Conservation (phyloP, 2,888 invertebrate species). For the Latrodectus hesperus region DNA sequence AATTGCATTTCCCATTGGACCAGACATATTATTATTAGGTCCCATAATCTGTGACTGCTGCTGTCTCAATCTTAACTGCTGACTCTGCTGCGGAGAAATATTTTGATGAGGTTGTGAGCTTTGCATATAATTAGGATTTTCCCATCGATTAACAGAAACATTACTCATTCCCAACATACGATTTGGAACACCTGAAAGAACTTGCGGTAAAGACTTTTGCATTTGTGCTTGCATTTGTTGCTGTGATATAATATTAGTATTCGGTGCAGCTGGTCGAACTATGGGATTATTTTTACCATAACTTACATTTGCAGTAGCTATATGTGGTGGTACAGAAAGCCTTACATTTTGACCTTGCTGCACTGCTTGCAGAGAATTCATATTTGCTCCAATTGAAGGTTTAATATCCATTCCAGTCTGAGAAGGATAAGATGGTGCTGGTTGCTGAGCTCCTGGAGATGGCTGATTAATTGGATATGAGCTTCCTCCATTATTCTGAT, state of each 20-base stretch:
- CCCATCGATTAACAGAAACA: constrained; percentile 55
- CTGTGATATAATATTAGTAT: constrained; percentile 66
- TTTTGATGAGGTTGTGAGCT: constrained; percentile 74
- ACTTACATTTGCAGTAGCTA: constrained; percentile 74
- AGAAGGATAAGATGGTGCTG: constrained; percentile 64
- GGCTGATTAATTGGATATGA: constrained; percentile 75
- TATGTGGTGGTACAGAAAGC: constrained; percentile 80
- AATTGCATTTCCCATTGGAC: constrained; percentile 58
- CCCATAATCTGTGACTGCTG: constrained; percentile 72
- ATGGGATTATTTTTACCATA: constrained; percentile 84
- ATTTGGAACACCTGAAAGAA: constrained; percentile 46
- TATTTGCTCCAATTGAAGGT: constrained; percentile 81
- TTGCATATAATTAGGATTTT: constrained; percentile 74
- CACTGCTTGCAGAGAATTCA: constrained; percentile 72
- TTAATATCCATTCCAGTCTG: constrained; percentile 78
- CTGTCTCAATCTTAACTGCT: constrained; percentile 71
- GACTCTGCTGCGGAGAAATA: constrained; percentile 73
- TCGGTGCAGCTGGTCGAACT: constrained; percentile 81
- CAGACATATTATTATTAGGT: constrained; percentile 57
- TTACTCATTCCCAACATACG: constrained; percentile 42
- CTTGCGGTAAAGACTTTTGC: constrained; percentile 71
- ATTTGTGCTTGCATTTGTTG: constrained; percentile 72
- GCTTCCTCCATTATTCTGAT: constrained; percentile 57
- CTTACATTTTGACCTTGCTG: constrained; percentile 88
- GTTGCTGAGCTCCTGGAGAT: constrained; percentile 74